A percentile compares a stretch with the other conserved stretches of the same genome.
Conservation (phyloP, 2,888 invertebrate genomes). For the Volucella zonaria region DNA sequence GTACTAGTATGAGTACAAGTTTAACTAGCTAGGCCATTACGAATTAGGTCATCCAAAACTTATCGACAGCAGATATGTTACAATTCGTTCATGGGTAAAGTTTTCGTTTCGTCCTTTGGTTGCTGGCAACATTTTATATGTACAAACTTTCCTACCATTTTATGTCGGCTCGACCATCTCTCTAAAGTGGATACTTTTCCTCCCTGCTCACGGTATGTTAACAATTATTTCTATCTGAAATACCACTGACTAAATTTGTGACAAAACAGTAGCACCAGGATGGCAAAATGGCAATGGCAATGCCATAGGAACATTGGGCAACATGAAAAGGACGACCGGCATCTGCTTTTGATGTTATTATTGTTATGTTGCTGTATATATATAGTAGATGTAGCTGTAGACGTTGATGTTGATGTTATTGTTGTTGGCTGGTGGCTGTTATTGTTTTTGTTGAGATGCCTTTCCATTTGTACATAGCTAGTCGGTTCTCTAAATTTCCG, state of each 20-base stretch:
- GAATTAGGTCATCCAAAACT: constrained; percentile 44
- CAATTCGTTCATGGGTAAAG: constrained; percentile 50
- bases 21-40: constrained; percentile 16
- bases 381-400: no score
- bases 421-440: constrained; percentile 10
- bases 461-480: constrained; percentile 29
- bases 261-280: constrained; percentile 50
- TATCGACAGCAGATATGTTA: constrained; percentile 44
- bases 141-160: background rate
- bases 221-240: constrained; percentile 53
- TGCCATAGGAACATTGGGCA: background rate
- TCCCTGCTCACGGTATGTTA: constrained; percentile 43
- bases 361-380: constrained; percentile 8
- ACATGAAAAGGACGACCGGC: constrained; percentile 20
- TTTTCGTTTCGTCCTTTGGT: constrained; percentile 22
- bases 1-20: background rate
- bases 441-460: constrained; percentile 40
- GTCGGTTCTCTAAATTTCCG: constrained; percentile 52
- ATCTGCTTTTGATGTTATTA: constrained; percentile 58
- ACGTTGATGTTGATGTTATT: constrained; percentile 26
- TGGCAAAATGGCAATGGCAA: constrained; percentile 15
- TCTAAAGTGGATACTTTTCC: constrained; percentile 43
- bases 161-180: constrained; percentile 15
- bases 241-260: constrained; percentile 62
- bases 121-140: background rate